These are phyloP conservation scores for Drosophila kurseongensis DNA, from an alignment of 1,140 invertebrate species.

Conservation along the genomic window DNA sequence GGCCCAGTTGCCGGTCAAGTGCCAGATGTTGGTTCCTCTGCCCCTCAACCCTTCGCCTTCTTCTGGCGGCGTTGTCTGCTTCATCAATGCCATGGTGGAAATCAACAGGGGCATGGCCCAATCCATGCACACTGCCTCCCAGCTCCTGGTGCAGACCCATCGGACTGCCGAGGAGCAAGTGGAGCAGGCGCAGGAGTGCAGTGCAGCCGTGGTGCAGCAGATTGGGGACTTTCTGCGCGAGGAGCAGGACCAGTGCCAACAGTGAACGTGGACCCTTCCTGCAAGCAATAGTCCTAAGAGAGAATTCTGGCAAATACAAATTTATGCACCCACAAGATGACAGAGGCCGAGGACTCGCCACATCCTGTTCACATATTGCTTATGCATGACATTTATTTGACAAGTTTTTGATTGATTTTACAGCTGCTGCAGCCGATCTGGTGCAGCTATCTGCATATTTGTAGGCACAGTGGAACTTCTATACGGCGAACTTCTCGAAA, in stretches of 20 bases:
- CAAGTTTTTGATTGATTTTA: slow-evolving; percentile 83
- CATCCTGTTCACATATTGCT: slow-evolving; percentile 60
- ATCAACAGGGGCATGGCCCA: slow-evolving; percentile 58
- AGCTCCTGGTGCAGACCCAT: slow-evolving; percentile 55
- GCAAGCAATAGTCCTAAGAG: background rate
- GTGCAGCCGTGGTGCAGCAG: slow-evolving; percentile 37
- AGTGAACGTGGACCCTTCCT: slow-evolving; percentile 3
- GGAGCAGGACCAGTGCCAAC: slow-evolving; percentile 56
- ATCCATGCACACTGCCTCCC: slow-evolving; percentile 58
- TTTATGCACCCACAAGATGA: slow-evolving; percentile 72
- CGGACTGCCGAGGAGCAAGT: slow-evolving; percentile 47
- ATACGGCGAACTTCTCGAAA: background rate
- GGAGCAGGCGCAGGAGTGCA: slow-evolving; percentile 41
- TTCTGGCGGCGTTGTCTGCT: slow-evolving; percentile 46
- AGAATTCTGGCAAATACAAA: slow-evolving; percentile 50
- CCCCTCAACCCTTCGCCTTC: slow-evolving; percentile 26
- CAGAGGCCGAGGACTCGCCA: slow-evolving; percentile 41
- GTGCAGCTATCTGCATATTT: slow-evolving; percentile 13
- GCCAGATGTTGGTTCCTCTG: slow-evolving; percentile 23
- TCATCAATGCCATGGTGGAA: slow-evolving; percentile 50
- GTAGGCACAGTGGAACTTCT: slow-evolving; percentile 3
- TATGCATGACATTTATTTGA: slow-evolving; percentile 83
- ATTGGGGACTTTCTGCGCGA: slow-evolving; percentile 45
- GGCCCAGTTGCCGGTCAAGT: slow-evolving; percentile 41
- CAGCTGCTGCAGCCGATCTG: slow-evolving; percentile 60